These are phyloP conservation scores for Limanda limanda DNA, from an alignment of 2,113 vertebrate genomes.

Conservation along the genomic window DNA sequence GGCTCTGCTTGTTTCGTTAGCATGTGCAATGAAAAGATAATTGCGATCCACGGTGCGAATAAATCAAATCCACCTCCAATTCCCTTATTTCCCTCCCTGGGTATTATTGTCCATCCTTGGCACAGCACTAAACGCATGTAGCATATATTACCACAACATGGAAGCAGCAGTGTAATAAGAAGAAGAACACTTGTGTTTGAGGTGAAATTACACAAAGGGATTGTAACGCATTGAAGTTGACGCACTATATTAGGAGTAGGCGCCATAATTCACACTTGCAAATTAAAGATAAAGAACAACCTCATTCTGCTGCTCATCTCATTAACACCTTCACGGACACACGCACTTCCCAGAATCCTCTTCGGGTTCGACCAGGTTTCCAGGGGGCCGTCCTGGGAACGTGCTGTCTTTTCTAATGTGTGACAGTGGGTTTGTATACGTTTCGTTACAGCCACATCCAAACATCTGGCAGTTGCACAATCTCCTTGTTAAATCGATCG, in stretches of 20 bases:
- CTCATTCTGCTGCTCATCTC: constrained; percentile 29
- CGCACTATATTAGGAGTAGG: not conserved
- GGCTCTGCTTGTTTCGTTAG: not conserved
- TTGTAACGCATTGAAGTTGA: too few species aligned
- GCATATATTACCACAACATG: not conserved
- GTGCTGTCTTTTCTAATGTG: not conserved
- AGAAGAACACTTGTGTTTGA: too few species aligned
- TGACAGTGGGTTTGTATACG: not conserved
- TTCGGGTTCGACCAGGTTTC: too few species aligned
- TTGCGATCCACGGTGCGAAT: not conserved
- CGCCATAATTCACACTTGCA: constrained; percentile 21
- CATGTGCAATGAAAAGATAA: not conserved
- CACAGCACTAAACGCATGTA: not conserved
- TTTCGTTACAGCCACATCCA: not conserved
- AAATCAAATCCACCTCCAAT: not conserved
- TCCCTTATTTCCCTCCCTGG: not conserved
- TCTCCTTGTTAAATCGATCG: not conserved
- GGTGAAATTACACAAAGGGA: too few species aligned
- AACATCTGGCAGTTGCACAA: too few species aligned
- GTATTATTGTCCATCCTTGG: not conserved
- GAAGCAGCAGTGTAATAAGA: not conserved
- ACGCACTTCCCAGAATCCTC: not conserved
- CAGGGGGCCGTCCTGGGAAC: not conserved
- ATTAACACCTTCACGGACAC: constrained; percentile 32
- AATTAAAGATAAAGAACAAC: constrained; percentile 24